Evolutionary conservation across 2,113 vertebrate species (phyloP), one percentile per base, ranked within the genome.

Genomic region (Pogonocichla stellata): DNA sequence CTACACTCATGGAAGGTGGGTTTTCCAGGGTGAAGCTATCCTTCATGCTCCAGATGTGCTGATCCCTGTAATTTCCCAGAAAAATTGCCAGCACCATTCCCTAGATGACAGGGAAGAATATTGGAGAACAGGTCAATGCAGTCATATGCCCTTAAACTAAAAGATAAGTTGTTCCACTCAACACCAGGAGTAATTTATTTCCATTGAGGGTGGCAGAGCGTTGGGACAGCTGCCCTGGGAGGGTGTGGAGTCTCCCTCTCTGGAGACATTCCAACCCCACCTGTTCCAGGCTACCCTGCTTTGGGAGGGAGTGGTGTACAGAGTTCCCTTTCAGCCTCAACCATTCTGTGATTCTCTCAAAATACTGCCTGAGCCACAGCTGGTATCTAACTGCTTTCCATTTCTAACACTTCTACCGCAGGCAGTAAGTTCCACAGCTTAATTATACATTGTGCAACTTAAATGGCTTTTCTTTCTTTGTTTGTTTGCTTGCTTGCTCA

Each of bases 1-100:
- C 7, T 4, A 0, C 5, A 0, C 33, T 67, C 9, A 2, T 26
- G 7, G 23, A 84, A 81, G 19, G 34, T 58, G 47, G 9, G 8
- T 58, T 78, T 80, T 36, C 19, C 36, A 45, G 22, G 14, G 28
- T 47, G 18, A 83, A 73, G 42, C 14, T 15, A 66, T 84, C 34
- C 51, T 74, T 84, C 0, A 0, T 29, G 18, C 29, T 89, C 20
- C 31, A 53, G n/a, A 73, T 50, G 9, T 60, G 23, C 70, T 38
- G 28, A 60, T 83, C 18, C 26, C 34, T 24, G 10, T 43, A 26
- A 80, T 62, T 88, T 73, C 50, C 43, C 6, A 57, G 20, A 50
- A 25, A 36, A 20, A 50, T 1, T n/a, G 24, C 34, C 34, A 78
- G 38, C 11, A 23, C 17, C 18, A 53, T 74, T 66, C 33, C 34